phyloP scores from a whole-genome alignment of 2,113 vertebrate species.

The Sardina pilchardus region DNA sequence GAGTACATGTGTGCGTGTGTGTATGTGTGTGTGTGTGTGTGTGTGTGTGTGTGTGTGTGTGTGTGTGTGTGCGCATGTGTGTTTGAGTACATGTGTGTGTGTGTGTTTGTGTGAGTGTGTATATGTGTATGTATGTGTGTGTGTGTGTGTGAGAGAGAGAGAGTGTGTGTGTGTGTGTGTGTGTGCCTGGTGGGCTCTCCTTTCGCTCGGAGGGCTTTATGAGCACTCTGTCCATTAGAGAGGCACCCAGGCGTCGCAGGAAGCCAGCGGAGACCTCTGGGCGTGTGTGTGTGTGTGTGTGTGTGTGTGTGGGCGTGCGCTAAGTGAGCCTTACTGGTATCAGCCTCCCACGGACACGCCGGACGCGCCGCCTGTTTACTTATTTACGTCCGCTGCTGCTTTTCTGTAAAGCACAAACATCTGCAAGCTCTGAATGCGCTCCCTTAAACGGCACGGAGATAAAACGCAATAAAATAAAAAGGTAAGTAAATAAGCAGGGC shows the following conservation, averaged over 20 bases:
- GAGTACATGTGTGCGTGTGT: too few relatives aligned
- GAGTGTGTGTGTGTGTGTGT: background rate
- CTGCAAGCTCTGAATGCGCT: too few relatives aligned
- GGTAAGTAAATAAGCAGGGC: background rate
- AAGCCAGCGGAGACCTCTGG: too few relatives aligned
- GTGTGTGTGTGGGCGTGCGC: too few relatives aligned
- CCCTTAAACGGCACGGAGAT: background rate
- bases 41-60: too few relatives aligned
- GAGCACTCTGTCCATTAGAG: slow-evolving; percentile 21
- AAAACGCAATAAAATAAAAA: background rate
- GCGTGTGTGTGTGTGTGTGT: too few relatives aligned
- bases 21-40: too few relatives aligned
- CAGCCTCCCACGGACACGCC: too few relatives aligned
- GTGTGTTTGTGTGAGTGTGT: background rate
- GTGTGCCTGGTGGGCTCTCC: background rate
- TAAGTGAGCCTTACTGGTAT: too few relatives aligned
- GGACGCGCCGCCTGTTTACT: too few relatives aligned
- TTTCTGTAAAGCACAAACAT: too few relatives aligned
- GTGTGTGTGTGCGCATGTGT: background rate
- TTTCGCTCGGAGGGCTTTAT: background rate
- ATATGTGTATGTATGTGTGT: background rate
- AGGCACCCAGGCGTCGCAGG: background rate
- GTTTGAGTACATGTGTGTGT: background rate
- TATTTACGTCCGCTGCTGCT: too few relatives aligned
- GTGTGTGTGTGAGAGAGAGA: background rate